Percentiles rank a stretch among this genome's conserved stretches.
Conservation (phyloP, 2,797 vertebrate genomes). For the Myotis vivesi region DNA sequence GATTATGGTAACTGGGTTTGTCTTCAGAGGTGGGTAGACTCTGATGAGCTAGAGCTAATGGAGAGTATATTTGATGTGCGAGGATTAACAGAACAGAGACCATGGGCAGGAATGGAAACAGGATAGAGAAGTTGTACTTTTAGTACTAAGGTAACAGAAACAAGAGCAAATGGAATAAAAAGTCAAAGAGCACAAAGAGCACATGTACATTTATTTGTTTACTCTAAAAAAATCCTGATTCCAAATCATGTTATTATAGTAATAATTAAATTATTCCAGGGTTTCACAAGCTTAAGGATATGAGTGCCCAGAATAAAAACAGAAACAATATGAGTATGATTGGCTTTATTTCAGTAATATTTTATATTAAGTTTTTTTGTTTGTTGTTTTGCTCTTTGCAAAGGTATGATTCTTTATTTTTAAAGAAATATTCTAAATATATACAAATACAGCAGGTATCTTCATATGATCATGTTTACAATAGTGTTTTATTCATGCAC, state of each 20-base stretch:
- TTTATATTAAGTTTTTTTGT: background rate
- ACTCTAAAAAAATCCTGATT: background rate
- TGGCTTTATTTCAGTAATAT: background rate
- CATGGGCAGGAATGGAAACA: background rate
- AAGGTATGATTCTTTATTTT: constrained; percentile 87
- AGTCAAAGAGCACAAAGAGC: background rate
- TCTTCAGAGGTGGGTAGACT: background rate
- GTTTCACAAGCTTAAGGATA: background rate
- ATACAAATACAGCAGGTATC: background rate
- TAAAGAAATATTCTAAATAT: constrained; percentile 44
- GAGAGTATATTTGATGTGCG: background rate
- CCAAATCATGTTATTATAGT: background rate
- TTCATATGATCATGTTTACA: constrained; percentile 8
- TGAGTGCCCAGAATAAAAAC: background rate
- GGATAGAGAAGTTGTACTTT: accelerated
- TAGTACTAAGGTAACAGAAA: background rate
- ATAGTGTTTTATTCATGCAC: background rate
- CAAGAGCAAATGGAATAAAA: background rate
- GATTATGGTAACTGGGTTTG: background rate
- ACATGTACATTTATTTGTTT: background rate
- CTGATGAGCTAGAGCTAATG: background rate
- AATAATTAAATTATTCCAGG: background rate
- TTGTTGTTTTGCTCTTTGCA: constrained; percentile 90
- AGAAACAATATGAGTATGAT: background rate
- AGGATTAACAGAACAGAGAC: background rate